These are phyloP conservation scores for Rhagium mordax DNA, from an alignment of 2,888 invertebrate species.

Conservation along the genomic window DNA sequence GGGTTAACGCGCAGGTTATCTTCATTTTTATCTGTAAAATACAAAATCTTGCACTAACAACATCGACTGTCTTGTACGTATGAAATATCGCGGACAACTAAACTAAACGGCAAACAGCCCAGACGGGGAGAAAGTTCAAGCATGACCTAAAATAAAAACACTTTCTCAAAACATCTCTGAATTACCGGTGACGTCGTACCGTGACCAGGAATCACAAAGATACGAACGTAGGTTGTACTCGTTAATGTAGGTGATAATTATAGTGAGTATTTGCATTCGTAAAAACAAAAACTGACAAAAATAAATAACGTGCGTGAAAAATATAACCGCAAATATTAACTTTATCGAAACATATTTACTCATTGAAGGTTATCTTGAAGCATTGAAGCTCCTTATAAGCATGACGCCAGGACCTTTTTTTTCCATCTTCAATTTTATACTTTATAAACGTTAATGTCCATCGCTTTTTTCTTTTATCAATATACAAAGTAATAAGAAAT, in stretches of 20 bases:
- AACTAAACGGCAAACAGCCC: conserved; percentile 26
- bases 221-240: not conserved
- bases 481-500: too few species aligned
- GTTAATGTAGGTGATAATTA: not conserved
- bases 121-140: conserved; percentile 57
- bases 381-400: too few species aligned
- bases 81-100: conserved; percentile 39
- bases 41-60: conserved; percentile 25
- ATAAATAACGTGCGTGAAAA: too few species aligned
- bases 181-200: conserved; percentile 53
- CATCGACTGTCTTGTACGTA: not conserved
- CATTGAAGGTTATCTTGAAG: too few species aligned
- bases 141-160: conserved; percentile 61
- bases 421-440: too few species aligned
- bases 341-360: too few species aligned
- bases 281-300: too few species aligned
- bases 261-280: not conserved
- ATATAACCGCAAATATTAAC: too few species aligned
- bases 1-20: conserved; percentile 66
- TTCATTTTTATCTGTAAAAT: conserved; percentile 65
- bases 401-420: too few species aligned
- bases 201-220: conserved; percentile 1
- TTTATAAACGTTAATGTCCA: too few species aligned
- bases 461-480: too few species aligned
- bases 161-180: conserved; percentile 58